Percentiles rank a stretch among this genome's conserved stretches.
phyloP scores from a whole-genome alignment of 1,140 invertebrate genomes.

The Mizuhopecten yessoensis region DNA sequence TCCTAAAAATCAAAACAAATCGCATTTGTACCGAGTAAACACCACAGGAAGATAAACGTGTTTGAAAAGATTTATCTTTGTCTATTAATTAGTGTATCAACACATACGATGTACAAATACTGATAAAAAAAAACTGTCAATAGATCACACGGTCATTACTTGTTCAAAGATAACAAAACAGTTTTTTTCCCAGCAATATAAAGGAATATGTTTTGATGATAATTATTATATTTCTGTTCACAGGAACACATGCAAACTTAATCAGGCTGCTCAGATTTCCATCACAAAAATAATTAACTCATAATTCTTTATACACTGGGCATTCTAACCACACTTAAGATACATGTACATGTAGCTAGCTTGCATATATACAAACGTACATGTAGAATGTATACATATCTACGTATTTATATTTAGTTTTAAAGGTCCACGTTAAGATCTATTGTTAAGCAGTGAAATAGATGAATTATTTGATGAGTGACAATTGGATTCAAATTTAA shows the following conservation, averaged over 20 bases:
- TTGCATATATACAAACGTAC: too few relatives aligned
- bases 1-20: neutral
- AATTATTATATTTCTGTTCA: neutral
- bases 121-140: neutral
- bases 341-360: neutral
- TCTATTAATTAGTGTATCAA: constrained; percentile 16
- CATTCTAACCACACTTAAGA: neutral
- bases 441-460: neutral
- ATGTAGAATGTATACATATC: too few relatives aligned
- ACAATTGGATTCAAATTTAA: neutral
- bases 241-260: neutral
- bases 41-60: neutral
- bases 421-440: neutral
- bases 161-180: neutral
- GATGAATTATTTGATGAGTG: neutral
- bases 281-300: neutral
- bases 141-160: neutral
- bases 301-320: neutral
- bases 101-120: neutral
- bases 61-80: neutral
- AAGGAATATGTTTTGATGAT: neutral
- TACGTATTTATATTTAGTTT: neutral
- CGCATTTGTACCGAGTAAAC: neutral
- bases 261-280: neutral
- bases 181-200: neutral